A percentile compares a stretch with the other conserved stretches of the same genome.
phyloP scores from a whole-genome alignment of 2,888 invertebrate species.

The Xanthorhoe spadicearia region DNA sequence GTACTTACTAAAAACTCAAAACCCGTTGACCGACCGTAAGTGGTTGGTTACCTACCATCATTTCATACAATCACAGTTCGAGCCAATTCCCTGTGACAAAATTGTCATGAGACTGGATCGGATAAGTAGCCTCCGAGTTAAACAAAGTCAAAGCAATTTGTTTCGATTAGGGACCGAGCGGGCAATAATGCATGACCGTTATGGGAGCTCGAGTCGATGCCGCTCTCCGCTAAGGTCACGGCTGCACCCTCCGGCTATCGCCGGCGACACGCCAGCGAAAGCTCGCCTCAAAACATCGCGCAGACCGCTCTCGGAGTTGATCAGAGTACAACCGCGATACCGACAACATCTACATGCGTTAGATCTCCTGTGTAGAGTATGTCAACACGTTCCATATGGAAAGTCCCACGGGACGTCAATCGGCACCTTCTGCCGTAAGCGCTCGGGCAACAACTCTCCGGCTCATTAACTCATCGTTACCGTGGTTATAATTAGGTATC shows the following conservation, averaged over 20 bases:
- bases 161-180: slow-evolving; percentile 13
- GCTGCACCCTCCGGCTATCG: neutral
- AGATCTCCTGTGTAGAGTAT: neutral
- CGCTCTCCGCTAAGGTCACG: neutral
- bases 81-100: slow-evolving; percentile 7
- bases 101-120: slow-evolving; percentile 5
- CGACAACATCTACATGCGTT: neutral
- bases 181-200: slow-evolving; percentile 16
- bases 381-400: slow-evolving; percentile 4
- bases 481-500: slow-evolving; percentile 63
- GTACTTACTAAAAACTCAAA: too few relatives aligned
- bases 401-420: slow-evolving; percentile 7
- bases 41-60: neutral
- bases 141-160: slow-evolving; percentile 22
- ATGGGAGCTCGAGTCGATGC: slow-evolving; percentile 14
- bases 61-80: slow-evolving; percentile 15
- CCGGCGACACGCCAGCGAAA: too few relatives aligned
- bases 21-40: neutral
- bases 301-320: too few relatives aligned
- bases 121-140: neutral
- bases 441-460: slow-evolving; percentile 40
- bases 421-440: slow-evolving; percentile 12
- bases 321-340: neutral
- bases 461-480: slow-evolving; percentile 46
- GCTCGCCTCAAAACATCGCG: too few relatives aligned